Percentiles rank a stretch among this genome's conserved stretches.
Conservation (phyloP, 64 coral and sea anemone genomes). For the Anthopleura sola region DNA sequence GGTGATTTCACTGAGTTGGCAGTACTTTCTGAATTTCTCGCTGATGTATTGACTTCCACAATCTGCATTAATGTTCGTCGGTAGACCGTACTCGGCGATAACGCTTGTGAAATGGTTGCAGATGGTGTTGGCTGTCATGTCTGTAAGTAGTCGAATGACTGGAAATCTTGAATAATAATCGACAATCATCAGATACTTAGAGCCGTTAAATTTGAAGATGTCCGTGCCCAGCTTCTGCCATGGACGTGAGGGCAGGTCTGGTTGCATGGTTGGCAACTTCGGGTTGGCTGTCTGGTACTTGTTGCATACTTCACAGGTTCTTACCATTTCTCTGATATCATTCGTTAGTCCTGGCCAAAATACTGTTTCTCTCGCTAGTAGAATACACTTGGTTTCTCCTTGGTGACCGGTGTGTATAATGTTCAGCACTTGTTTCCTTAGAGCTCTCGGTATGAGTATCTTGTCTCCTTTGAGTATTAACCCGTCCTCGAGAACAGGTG, state of each 20-base stretch:
- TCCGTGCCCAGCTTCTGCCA: conserved; percentile 33
- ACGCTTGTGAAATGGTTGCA: too few relatives aligned
- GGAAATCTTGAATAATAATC: conserved; percentile 54
- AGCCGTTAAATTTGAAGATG: conserved; percentile 8
- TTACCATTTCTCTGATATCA: conserved; percentile 26
- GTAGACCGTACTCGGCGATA: background rate
- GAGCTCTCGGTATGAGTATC: background rate
- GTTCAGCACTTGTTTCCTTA: background rate
- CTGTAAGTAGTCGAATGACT: conserved; percentile 5
- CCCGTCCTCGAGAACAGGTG: conserved; percentile 8
- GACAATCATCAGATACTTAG: conserved; percentile 17
- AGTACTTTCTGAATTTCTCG: conserved; percentile 34
- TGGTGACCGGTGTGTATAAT: conserved; percentile 1
- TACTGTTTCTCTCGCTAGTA: conserved; percentile 1
- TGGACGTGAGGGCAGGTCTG: conserved; percentile 2
- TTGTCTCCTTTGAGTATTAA: conserved; percentile 26
- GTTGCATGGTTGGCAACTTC: conserved; percentile 33
- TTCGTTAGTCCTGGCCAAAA: conserved; percentile 16
- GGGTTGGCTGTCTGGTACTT: conserved; percentile 24
- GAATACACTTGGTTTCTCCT: background rate
- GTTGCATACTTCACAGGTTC: conserved; percentile 10
- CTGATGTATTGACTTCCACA: conserved; percentile 22
- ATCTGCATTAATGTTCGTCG: background rate
- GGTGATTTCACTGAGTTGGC: conserved; percentile 40
- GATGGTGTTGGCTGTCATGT: background rate